Conservation (phyloP, 2,797 vertebrate genomes). For the Gambusia yucatana region DNA sequence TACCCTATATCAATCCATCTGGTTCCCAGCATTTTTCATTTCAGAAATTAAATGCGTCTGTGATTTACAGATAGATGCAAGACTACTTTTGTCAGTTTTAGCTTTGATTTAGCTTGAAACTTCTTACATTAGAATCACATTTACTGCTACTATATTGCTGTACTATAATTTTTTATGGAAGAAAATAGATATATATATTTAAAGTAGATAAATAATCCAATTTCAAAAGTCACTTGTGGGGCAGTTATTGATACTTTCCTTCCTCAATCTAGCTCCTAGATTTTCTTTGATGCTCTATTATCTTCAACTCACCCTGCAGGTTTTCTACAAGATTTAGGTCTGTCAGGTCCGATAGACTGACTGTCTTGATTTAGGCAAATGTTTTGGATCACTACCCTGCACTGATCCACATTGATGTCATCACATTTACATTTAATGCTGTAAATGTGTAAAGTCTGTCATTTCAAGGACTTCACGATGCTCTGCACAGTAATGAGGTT, state of each 20-base stretch:
- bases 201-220: not conserved
- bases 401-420: not conserved
- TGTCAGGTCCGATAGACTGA: not conserved
- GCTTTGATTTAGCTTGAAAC: not conserved
- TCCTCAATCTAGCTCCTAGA: not conserved
- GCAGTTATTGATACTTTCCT: not conserved
- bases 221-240: not conserved
- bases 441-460: no score
- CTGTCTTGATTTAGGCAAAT: not conserved
- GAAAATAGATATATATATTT: not conserved
- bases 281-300: not conserved
- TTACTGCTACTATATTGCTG: not conserved
- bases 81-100: not conserved
- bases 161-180: not conserved
- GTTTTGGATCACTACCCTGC: not conserved
- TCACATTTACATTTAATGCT: not conserved
- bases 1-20: conserved; percentile 1
- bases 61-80: not conserved
- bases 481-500: not conserved
- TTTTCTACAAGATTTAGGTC: no score
- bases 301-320: not conserved
- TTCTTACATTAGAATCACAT: not conserved
- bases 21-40: not conserved
- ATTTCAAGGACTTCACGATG: not conserved
- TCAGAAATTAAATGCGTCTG: conserved; percentile 12